phyloP scores from a whole-genome alignment of 2,888 invertebrate species.

The Metalampra italica region DNA sequence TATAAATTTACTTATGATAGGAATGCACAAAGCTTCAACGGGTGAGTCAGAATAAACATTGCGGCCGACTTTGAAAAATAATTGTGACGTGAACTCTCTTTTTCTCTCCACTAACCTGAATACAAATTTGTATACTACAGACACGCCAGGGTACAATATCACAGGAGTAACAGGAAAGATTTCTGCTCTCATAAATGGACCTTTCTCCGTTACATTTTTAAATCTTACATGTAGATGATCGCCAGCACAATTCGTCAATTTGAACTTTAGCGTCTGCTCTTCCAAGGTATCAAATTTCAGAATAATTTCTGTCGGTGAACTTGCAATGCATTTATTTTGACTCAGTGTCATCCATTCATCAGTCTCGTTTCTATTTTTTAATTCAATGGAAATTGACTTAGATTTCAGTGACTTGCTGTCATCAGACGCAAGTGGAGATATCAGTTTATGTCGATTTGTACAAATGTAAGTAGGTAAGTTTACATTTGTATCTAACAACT shows the following conservation, averaged over 20 bases:
- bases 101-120: constrained; percentile 33
- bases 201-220: constrained; percentile 34
- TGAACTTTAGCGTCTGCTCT: constrained; percentile 44
- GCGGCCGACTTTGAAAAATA: constrained; percentile 48
- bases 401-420: constrained; percentile 21
- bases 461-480: constrained; percentile 33
- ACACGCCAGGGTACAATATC: constrained; percentile 51
- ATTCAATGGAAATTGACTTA: neutral
- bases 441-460: constrained; percentile 44
- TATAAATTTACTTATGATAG: constrained; percentile 34
- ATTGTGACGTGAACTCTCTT: constrained; percentile 32
- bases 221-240: constrained; percentile 43
- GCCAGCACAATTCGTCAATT: constrained; percentile 39
- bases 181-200: constrained; percentile 32
- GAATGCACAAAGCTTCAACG: constrained; percentile 40
- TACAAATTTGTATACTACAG: constrained; percentile 37
- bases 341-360: constrained; percentile 26
- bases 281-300: constrained; percentile 27
- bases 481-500: neutral
- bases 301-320: constrained; percentile 35
- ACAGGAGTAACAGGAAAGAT: constrained; percentile 40
- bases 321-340: constrained; percentile 29
- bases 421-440: constrained; percentile 38
- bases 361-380: neutral
- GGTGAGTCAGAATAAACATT: constrained; percentile 25